Percentiles rank a stretch among this genome's conserved stretches.
Evolutionary conservation across 2,888 invertebrate genomes (phyloP).

Genomic region (Mantis religiosa): DNA sequence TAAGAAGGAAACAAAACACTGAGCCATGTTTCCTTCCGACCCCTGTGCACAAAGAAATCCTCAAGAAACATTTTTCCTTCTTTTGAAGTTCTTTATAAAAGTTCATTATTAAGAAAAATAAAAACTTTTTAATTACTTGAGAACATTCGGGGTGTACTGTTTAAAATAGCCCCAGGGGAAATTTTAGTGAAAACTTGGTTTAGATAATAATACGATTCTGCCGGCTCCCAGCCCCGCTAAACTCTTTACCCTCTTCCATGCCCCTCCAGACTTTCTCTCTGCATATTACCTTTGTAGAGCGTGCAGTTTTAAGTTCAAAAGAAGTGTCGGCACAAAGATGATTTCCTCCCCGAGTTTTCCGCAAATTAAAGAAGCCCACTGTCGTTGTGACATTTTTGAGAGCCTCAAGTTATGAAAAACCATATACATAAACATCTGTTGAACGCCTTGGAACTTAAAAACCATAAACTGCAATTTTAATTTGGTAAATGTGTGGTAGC

Average conservation of each 20-base stretch:
- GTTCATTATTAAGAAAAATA: slow-evolving; percentile 22
- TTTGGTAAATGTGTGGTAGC: too few relatives aligned
- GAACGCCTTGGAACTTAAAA: background rate
- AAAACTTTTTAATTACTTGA: slow-evolving; percentile 24
- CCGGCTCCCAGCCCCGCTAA: background rate
- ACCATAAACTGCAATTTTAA: background rate
- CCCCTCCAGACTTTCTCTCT: slow-evolving; percentile 8
- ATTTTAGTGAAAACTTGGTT: slow-evolving; percentile 17
- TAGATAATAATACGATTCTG: slow-evolving; percentile 16
- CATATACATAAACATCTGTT: background rate
- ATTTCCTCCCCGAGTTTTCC: background rate
- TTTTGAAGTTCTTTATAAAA: slow-evolving; percentile 21
- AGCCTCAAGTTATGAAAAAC: background rate
- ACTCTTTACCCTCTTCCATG: background rate
- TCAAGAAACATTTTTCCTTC: slow-evolving; percentile 14
- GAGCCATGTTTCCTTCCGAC: background rate
- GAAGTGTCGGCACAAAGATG: slow-evolving; percentile 4
- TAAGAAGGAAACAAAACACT: background rate
- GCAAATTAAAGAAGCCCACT: slow-evolving; percentile 12
- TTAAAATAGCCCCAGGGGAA: slow-evolving; percentile 15
- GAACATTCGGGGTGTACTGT: slow-evolving; percentile 24
- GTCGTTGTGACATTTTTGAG: background rate
- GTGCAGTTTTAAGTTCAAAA: slow-evolving; percentile 7
- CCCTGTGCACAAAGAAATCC: background rate
- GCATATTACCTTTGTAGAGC: slow-evolving; percentile 14